Evolutionary conservation across 2,113 vertebrate genomes (phyloP).

Genomic region (Pseudopipra pipra): DNA sequence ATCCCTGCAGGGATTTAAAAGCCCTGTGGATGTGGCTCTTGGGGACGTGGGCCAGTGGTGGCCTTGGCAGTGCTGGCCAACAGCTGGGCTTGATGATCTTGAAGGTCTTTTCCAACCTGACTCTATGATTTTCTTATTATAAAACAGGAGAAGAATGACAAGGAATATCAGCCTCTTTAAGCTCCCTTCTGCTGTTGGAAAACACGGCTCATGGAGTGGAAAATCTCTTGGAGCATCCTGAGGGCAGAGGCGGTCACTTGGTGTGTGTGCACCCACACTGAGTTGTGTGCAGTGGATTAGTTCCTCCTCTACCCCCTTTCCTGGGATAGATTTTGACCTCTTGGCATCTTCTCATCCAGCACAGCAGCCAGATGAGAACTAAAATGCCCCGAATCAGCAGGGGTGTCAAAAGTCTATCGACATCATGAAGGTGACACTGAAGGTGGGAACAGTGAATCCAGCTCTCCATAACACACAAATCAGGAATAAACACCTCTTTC

Average conservation of each 20-base stretch:
- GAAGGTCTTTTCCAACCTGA: not conserved
- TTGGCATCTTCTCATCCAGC: not conserved
- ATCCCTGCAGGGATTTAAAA: not conserved
- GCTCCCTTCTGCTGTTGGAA: not conserved
- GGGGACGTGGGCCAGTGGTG: not conserved
- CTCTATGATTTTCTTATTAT: not conserved
- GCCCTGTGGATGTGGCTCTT: not conserved
- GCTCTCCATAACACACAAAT: not conserved
- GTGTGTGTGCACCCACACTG: fast-evolving
- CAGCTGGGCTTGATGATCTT: not conserved
- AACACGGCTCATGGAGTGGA: not conserved
- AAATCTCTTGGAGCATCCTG: not conserved
- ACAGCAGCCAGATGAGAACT: not conserved
- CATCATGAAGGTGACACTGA: not conserved
- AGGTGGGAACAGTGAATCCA: not conserved
- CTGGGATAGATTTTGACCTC: not conserved
- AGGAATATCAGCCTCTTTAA: not conserved
- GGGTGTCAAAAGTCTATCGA: not conserved
- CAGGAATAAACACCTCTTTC: not conserved
- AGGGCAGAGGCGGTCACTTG: not conserved
- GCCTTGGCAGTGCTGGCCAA: not conserved
- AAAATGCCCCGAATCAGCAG: not conserved
- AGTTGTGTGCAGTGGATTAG: not conserved
- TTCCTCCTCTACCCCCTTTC: not conserved
- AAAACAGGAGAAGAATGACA: not conserved